Evolutionary conservation across 2,888 invertebrate species (phyloP).

Genomic region (Pandemis corylana): DNA sequence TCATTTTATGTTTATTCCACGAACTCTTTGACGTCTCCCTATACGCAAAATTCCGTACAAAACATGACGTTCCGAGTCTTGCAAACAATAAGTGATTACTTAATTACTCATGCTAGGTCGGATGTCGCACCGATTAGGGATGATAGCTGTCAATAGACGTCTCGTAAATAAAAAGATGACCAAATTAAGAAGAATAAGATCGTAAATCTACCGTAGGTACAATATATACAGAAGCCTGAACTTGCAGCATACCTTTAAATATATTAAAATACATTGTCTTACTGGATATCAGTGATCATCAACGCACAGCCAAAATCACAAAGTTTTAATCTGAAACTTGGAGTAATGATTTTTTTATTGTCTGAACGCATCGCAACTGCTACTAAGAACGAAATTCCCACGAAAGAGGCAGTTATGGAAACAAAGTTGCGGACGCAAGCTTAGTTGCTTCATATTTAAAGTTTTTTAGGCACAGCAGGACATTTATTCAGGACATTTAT

Average conservation of each 20-base stretch:
- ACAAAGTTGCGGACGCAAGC: no score
- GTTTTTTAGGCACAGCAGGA: no score
- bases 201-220: background rate
- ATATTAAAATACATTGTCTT: background rate
- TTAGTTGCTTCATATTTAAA: no score
- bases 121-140: constrained; percentile 14
- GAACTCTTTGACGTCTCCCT: constrained; percentile 12
- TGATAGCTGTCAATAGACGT: constrained; percentile 3
- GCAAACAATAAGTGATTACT: constrained; percentile 15
- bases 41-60: constrained; percentile 10
- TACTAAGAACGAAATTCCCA: no score
- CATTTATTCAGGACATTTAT: no score
- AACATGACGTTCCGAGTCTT: background rate
- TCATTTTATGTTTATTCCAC: constrained; percentile 11
- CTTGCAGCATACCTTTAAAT: background rate
- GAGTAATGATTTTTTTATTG: no score
- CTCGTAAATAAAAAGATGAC: constrained; percentile 7
- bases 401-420: no score
- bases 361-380: no score
- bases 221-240: background rate
- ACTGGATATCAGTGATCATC: no score
- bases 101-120: constrained; percentile 7
- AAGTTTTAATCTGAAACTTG: no score
- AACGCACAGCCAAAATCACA: no score
- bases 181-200: background rate